phyloP scores from a whole-genome alignment of 2,113 vertebrate species.

The Nicator chloris region DNA sequence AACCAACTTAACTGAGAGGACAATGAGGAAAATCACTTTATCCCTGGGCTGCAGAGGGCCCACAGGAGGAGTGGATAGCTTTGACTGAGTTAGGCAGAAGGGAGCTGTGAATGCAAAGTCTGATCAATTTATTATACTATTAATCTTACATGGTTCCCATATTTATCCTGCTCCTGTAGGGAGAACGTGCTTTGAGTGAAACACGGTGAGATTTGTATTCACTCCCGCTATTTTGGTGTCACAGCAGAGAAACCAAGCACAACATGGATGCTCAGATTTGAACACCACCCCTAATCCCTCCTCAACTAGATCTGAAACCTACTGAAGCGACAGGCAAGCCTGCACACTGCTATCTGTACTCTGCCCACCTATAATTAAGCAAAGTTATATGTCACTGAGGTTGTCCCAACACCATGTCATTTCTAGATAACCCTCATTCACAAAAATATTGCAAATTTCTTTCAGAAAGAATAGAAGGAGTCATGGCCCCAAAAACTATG shows the following conservation, averaged over 20 bases:
- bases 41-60: not conserved
- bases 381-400: not conserved
- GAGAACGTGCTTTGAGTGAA: not conserved
- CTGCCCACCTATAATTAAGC: not conserved
- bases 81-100: not conserved
- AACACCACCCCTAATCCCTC: not conserved
- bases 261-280: not conserved
- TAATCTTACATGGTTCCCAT: not conserved
- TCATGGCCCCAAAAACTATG: not conserved
- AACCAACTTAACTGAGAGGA: not conserved
- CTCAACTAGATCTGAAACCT: not conserved
- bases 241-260: not conserved
- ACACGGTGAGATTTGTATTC: not conserved
- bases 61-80: not conserved
- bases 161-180: not conserved
- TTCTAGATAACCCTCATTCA: not conserved
- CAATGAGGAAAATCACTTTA: not conserved
- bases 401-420: accelerated
- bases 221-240: not conserved
- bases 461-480: not conserved
- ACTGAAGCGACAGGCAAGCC: not conserved
- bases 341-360: not conserved
- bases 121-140: not conserved
- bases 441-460: not conserved
- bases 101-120: not conserved